A percentile compares a stretch with the other conserved stretches of the same genome.
phyloP scores from a whole-genome alignment of 1,140 invertebrate genomes.

The Drosophila micromelanica region DNA sequence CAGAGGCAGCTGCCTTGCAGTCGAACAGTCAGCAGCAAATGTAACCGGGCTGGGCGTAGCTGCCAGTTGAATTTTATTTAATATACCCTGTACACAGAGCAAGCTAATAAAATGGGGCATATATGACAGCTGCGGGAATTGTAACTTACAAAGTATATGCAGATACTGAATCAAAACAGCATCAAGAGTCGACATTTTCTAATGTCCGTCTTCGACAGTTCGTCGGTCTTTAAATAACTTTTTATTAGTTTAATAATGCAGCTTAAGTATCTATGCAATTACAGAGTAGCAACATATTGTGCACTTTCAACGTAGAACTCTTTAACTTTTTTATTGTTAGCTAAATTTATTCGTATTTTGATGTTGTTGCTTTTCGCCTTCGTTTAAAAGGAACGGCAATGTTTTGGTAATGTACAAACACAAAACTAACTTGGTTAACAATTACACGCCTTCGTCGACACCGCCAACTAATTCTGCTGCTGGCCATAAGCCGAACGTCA shows the following conservation, averaged over 20 bases:
- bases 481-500: constrained; percentile 35
- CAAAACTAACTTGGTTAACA: constrained; percentile 74
- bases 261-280: too few relatives aligned
- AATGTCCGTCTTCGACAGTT: too few relatives aligned
- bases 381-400: constrained; percentile 34
- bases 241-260: too few relatives aligned
- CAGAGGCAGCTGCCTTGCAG: constrained; percentile 5
- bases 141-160: too few relatives aligned
- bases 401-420: constrained; percentile 63
- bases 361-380: background rate
- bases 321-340: background rate
- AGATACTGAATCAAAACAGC: too few relatives aligned
- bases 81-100: background rate
- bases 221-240: too few relatives aligned
- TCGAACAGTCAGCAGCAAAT: constrained; percentile 10
- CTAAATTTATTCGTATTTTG: constrained; percentile 5
- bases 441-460: constrained; percentile 73
- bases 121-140: background rate
- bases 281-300: too few relatives aligned
- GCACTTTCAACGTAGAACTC: background rate
- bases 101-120: too few relatives aligned
- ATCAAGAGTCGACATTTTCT: too few relatives aligned
- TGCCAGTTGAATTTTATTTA: constrained; percentile 14
- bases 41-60: constrained; percentile 38
- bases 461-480: constrained; percentile 60